Evolutionary conservation across 2,888 invertebrate genomes (phyloP).

Genomic region (Hoplodrina blanda): DNA sequence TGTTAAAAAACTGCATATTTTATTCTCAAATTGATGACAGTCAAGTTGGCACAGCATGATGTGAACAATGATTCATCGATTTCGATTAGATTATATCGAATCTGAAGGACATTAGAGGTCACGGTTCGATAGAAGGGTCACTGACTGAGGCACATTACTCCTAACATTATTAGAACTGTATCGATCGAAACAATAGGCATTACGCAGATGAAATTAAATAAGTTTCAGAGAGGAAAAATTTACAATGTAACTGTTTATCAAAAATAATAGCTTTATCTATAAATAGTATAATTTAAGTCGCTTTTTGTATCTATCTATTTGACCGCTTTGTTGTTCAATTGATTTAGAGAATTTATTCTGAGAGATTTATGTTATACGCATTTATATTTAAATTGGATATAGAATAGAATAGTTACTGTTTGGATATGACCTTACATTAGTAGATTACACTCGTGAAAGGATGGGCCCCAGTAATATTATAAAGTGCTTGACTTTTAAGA

Average conservation of each 20-base stretch:
- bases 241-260: constrained; percentile 28
- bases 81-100: constrained; percentile 56
- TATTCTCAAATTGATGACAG: too few relatives aligned
- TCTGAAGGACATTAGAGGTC: constrained; percentile 70
- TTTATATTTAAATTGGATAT: too few relatives aligned
- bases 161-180: constrained; percentile 58
- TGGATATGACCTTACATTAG: too few relatives aligned
- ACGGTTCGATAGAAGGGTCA: constrained; percentile 73
- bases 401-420: too few relatives aligned
- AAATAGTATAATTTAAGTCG: not conserved
- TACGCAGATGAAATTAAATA: constrained; percentile 36
- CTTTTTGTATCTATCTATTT: too few relatives aligned
- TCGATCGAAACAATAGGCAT: constrained; percentile 56
- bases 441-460: too few relatives aligned
- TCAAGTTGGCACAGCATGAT: constrained; percentile 19
- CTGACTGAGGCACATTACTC: constrained; percentile 68
- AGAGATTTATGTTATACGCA: too few relatives aligned
- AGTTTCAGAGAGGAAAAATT: constrained; percentile 20
- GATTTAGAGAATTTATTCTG: too few relatives aligned
- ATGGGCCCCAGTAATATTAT: too few relatives aligned
- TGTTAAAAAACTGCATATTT: too few relatives aligned
- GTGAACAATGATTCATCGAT: constrained; percentile 53
- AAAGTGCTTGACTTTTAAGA: too few relatives aligned
- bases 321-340: too few relatives aligned
- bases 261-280: not conserved